Percentiles rank a stretch among this genome's conserved stretches.
Conservation (phyloP, 2,888 invertebrate species). For the Pristionchus maxplancki region DNA sequence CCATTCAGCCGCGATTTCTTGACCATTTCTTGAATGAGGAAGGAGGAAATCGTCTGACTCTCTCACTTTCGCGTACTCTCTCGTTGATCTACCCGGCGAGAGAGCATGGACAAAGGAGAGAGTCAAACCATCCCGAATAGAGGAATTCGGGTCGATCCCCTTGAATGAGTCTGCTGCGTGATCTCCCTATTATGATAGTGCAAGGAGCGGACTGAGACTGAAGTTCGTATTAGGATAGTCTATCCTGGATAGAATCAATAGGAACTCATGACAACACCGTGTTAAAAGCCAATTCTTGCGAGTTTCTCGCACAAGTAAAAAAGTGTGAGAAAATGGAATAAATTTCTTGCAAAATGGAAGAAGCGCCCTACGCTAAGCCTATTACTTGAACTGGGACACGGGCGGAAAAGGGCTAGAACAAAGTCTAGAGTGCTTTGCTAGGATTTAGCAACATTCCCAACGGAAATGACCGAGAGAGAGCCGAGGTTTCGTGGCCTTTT, state of each 20-base stretch:
- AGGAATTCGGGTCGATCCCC: conserved; percentile 38
- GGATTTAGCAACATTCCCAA: conserved; percentile 4
- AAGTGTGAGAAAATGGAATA: not conserved
- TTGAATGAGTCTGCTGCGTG: not conserved
- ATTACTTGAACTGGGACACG: not conserved
- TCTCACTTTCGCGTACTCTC: no score
- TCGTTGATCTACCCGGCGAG: no score
- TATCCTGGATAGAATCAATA: no score
- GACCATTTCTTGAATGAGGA: conserved; percentile 38
- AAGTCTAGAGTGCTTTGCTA: not conserved
- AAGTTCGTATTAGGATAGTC: no score
- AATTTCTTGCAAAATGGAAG: not conserved
- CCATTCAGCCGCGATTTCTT: conserved; percentile 33
- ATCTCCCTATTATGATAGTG: not conserved
- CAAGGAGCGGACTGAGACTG: not conserved
- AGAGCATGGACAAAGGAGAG: no score
- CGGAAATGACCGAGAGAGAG: conserved; percentile 5
- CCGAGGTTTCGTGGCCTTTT: not conserved
- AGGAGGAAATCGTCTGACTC: not conserved
- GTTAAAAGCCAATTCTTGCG: no score
- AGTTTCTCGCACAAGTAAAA: not conserved
- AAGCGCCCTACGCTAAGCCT: not conserved
- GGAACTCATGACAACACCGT: no score
- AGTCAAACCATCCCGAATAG: not conserved
- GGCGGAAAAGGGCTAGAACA: not conserved